Conservation (phyloP, 1,140 invertebrate genomes). For the Ostrea edulis region DNA sequence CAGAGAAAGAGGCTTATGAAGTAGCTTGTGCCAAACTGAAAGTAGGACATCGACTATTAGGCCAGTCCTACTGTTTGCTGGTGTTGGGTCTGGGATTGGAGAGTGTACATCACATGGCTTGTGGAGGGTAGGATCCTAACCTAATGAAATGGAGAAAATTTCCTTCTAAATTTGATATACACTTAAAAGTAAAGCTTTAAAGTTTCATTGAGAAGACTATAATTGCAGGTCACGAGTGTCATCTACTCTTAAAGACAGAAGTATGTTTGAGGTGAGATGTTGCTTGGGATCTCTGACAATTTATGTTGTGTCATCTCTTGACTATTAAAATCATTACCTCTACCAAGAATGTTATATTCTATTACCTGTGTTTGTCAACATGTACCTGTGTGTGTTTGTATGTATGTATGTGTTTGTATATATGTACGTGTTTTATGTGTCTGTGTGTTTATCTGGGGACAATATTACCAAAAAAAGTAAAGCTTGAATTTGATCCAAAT, state of each 20-base stretch:
- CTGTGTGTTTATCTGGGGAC: too few relatives aligned
- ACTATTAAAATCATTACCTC: too few relatives aligned
- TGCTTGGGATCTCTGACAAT: neutral
- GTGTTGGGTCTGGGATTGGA: constrained; percentile 77
- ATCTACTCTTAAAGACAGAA: constrained; percentile 75
- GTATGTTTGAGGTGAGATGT: constrained; percentile 76
- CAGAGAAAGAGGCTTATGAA: constrained; percentile 75
- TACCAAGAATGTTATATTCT: too few relatives aligned
- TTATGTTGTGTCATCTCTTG: too few relatives aligned
- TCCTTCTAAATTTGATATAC: neutral
- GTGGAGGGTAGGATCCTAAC: constrained; percentile 73
- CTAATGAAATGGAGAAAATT: neutral
- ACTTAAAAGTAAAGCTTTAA: neutral
- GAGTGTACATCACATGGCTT: constrained; percentile 77
- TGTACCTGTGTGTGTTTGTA: too few relatives aligned
- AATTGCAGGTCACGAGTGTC: constrained; percentile 75
- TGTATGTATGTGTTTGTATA: too few relatives aligned
- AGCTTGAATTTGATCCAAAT: too few relatives aligned
- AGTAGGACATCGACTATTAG: constrained; percentile 74
- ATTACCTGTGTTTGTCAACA: too few relatives aligned
- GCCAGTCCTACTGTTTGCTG: constrained; percentile 76
- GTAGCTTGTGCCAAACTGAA: constrained; percentile 71
- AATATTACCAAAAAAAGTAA: too few relatives aligned
- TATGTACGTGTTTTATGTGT: too few relatives aligned
- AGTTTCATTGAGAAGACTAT: neutral